These are phyloP conservation scores for Chymomyza amoena DNA, from an alignment of 2,888 invertebrate genomes.

Conservation along the genomic window DNA sequence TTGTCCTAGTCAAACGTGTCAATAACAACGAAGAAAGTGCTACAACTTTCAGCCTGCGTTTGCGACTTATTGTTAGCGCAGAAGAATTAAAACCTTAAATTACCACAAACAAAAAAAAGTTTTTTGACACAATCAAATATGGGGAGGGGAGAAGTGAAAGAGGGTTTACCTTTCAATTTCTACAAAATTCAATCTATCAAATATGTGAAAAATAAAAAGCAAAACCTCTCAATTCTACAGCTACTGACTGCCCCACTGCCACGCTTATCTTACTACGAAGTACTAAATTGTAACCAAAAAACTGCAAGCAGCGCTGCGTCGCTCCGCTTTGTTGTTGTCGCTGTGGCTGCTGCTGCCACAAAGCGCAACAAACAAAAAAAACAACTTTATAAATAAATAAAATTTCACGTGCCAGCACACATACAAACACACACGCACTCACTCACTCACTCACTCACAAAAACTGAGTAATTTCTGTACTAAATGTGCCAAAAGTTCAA, in stretches of 20 bases:
- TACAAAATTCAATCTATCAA: conserved; percentile 55
- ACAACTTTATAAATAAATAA: conserved; percentile 64
- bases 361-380: conserved; percentile 16
- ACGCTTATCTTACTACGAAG: not conserved
- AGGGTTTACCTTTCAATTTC: conserved; percentile 36
- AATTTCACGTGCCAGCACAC: conserved; percentile 51
- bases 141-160: not conserved
- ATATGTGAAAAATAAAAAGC: conserved; percentile 40
- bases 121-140: not conserved
- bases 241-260: not conserved
- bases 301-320: conserved; percentile 5
- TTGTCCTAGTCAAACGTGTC: too few relatives aligned
- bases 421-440: conserved; percentile 6
- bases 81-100: not conserved
- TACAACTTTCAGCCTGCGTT: not conserved
- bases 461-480: conserved; percentile 41
- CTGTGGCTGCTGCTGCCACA: not conserved
- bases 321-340: not conserved
- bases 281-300: not conserved
- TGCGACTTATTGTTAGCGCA: not conserved
- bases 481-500: conserved; percentile 55
- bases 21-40: not conserved
- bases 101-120: not conserved
- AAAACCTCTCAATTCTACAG: not conserved
- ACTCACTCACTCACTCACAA: conserved; percentile 14